Evolutionary conservation across 1,140 invertebrate genomes (phyloP).

Genomic region (Heliconius congener): DNA sequence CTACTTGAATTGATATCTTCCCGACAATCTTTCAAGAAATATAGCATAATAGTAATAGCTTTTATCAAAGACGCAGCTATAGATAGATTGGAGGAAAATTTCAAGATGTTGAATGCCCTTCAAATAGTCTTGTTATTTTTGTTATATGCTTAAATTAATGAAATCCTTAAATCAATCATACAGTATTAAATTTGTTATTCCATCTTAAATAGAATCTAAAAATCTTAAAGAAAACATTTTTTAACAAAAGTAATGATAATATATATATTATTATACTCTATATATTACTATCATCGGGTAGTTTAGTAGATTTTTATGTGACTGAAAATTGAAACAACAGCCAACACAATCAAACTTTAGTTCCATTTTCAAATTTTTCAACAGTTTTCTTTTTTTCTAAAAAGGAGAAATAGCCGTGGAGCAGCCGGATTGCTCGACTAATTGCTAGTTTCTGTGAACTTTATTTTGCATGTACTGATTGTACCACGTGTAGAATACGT

Average conservation of each 20-base stretch:
- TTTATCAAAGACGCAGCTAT: neutral
- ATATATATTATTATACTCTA: too few relatives aligned
- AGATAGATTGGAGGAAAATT: neutral
- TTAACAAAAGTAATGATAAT: too few relatives aligned
- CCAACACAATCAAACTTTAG: neutral
- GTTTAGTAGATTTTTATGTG: neutral
- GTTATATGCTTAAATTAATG: too few relatives aligned
- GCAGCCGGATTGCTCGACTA: neutral
- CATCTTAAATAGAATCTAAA: too few relatives aligned
- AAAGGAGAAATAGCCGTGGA: neutral
- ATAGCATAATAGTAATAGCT: neutral
- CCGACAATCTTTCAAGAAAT: neutral
- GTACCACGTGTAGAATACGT: neutral
- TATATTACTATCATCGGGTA: too few relatives aligned
- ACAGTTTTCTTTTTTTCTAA: neutral
- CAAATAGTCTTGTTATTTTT: neutral
- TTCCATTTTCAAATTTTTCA: neutral
- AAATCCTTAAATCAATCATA: too few relatives aligned
- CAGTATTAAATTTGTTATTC: too few relatives aligned
- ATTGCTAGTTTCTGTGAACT: neutral
- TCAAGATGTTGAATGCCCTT: neutral
- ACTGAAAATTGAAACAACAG: neutral
- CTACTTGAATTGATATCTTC: neutral
- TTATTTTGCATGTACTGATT: neutral
- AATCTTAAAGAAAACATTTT: too few relatives aligned